Evolutionary conservation across 2,888 invertebrate genomes (phyloP).

Genomic region (Phaedon cochleariae): DNA sequence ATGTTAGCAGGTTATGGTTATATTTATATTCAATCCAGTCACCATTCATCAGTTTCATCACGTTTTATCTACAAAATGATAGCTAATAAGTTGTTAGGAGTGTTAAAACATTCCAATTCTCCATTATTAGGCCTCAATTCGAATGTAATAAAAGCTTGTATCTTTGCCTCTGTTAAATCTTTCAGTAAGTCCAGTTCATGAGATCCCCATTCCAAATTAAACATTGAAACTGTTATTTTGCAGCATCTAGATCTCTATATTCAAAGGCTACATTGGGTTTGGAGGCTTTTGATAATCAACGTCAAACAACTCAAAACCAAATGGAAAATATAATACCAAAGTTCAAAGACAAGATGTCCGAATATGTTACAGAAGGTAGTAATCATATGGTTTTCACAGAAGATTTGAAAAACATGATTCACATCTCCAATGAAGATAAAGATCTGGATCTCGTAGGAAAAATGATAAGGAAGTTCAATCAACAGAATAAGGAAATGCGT

Average conservation of each 20-base stretch:
- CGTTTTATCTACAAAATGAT: slow-evolving; percentile 21
- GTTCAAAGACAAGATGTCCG: slow-evolving; percentile 76
- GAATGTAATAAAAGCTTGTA: not conserved
- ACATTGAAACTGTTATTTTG: not conserved
- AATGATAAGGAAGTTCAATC: slow-evolving; percentile 77
- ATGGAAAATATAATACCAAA: slow-evolving; percentile 71
- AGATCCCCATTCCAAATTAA: slow-evolving; percentile 22
- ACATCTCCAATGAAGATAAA: slow-evolving; percentile 69
- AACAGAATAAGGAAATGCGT: slow-evolving; percentile 73
- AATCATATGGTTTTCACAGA: slow-evolving; percentile 82
- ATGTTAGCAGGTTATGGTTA: no score
- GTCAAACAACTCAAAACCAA: slow-evolving; percentile 67
- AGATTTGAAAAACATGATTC: slow-evolving; percentile 83
- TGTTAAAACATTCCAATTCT: slow-evolving; percentile 20
- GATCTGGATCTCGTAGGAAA: slow-evolving; percentile 71
- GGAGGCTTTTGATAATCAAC: slow-evolving; percentile 66
- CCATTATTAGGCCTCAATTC: slow-evolving; percentile 20
- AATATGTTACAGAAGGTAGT: slow-evolving; percentile 66
- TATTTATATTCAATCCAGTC: no score
- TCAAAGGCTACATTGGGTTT: slow-evolving; percentile 70
- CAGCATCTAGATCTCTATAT: slow-evolving; percentile 63
- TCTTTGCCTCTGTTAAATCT: not conserved
- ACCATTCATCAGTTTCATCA: not conserved
- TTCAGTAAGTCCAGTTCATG: slow-evolving; percentile 31
- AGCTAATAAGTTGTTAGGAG: slow-evolving; percentile 22